Percentiles rank a stretch among this genome's conserved stretches.
These are phyloP conservation scores for Acipenser transmontanus DNA, from an alignment of 2,797 vertebrate species.

Conservation along the genomic window DNA sequence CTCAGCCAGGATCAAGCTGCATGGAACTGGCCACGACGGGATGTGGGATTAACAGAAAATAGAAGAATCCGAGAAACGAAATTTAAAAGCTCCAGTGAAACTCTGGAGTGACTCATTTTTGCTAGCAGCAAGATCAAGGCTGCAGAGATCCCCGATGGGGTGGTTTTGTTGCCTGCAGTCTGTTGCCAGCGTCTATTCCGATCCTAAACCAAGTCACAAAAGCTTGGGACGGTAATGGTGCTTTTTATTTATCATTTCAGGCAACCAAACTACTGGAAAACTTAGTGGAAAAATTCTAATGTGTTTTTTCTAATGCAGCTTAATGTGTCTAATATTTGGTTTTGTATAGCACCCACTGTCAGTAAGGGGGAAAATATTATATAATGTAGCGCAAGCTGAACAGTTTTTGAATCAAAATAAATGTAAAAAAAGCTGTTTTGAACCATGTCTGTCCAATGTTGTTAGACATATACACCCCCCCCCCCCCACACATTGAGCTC, in stretches of 20 bases:
- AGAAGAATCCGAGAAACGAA: slow-evolving; percentile 2
- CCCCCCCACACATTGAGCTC: too few species aligned
- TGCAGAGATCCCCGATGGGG: background rate
- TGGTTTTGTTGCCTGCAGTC: background rate
- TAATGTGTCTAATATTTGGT: too few species aligned
- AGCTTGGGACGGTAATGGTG: background rate
- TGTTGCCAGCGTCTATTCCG: background rate
- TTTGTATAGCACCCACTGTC: too few species aligned
- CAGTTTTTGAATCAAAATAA: too few species aligned
- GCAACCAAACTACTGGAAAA: background rate
- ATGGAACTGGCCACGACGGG: slow-evolving; percentile 4
- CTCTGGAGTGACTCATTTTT: slow-evolving; percentile 10
- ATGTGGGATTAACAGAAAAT: slow-evolving; percentile 1
- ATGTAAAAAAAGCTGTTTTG: too few species aligned
- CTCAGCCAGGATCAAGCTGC: background rate
- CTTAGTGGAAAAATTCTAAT: background rate
- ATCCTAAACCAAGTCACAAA: background rate
- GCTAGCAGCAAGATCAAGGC: slow-evolving; percentile 6
- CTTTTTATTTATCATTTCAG: background rate
- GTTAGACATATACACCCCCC: too few species aligned
- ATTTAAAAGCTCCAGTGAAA: background rate
- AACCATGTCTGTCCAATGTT: too few species aligned
- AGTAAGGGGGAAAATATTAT: too few species aligned
- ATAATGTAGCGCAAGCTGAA: too few species aligned
- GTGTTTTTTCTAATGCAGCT: too few species aligned